Conservation (phyloP, 2,888 invertebrate genomes). For the Drosophila pegasa region DNA sequence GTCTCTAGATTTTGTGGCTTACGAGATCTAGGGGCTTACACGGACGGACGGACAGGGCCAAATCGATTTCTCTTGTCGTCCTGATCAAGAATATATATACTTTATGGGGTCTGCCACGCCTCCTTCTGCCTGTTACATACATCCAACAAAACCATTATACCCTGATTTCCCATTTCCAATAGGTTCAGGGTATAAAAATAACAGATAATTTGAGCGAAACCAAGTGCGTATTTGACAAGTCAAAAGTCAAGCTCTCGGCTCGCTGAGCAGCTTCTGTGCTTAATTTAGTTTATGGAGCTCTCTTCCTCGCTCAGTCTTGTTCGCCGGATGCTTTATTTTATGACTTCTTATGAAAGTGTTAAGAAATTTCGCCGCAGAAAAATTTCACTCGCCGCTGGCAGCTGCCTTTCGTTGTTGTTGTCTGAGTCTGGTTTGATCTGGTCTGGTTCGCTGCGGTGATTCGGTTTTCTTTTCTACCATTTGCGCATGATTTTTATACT, state of each 20-base stretch:
- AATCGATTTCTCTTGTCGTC: no score
- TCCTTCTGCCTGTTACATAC: no score
- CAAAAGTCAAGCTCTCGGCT: slow-evolving; percentile 57
- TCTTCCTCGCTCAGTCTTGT: slow-evolving; percentile 1
- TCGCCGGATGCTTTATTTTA: slow-evolving; percentile 36
- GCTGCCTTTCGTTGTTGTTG: slow-evolving; percentile 17
- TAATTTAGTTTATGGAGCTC: slow-evolving; percentile 58
- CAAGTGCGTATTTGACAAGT: slow-evolving; percentile 47
- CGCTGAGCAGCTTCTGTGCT: slow-evolving; percentile 61
- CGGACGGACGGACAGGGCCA: no score
- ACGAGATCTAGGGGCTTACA: no score
- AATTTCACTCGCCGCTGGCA: slow-evolving; percentile 63
- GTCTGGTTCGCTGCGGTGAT: slow-evolving; percentile 15
- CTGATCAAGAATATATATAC: no score
- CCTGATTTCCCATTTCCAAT: no score
- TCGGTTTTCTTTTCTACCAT: slow-evolving; percentile 63
- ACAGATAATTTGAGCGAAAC: slow-evolving; percentile 32
- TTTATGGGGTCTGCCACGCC: no score
- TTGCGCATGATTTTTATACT: slow-evolving; percentile 66
- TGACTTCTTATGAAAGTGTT: slow-evolving; percentile 72
- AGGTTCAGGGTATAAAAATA: no score
- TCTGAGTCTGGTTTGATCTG: slow-evolving; percentile 9
- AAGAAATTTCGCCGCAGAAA: slow-evolving; percentile 69
- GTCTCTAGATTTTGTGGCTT: no score
- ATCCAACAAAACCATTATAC: no score